Evolutionary conservation across 1,140 invertebrate species (phyloP).

Genomic region (Psix sp.): DNA sequence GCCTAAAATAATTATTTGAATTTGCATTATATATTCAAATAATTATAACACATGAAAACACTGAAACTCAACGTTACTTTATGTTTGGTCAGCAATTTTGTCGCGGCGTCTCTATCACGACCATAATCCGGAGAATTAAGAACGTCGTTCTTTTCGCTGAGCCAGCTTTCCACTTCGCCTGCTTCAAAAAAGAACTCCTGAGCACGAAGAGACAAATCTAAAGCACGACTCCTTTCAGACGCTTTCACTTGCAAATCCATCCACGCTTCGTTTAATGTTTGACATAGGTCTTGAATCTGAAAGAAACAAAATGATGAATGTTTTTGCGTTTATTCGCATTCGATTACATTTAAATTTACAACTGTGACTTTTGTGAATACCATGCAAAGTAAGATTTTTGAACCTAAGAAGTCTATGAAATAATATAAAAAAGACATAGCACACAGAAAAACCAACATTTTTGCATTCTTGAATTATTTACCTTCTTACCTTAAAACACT

Average conservation of each 20-base stretch:
- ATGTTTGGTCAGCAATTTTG: slow-evolving; percentile 93
- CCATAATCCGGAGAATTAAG: slow-evolving; percentile 90
- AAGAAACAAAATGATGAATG: slow-evolving; percentile 14
- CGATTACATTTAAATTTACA: background rate
- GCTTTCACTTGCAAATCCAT: slow-evolving; percentile 83
- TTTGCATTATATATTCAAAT: no score
- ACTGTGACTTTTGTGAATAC: background rate
- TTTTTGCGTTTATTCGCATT: no score
- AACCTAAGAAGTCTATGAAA: no score
- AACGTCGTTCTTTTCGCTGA: slow-evolving; percentile 90
- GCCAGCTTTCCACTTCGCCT: slow-evolving; percentile 94
- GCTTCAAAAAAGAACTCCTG: slow-evolving; percentile 95
- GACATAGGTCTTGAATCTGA: slow-evolving; percentile 82
- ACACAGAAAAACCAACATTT: slow-evolving; percentile 17
- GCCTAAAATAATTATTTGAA: slow-evolving; percentile 80
- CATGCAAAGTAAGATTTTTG: slow-evolving; percentile 24
- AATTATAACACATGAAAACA: background rate
- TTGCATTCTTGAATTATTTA: slow-evolving; percentile 59
- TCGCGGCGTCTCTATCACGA: slow-evolving; percentile 91
- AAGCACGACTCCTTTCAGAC: slow-evolving; percentile 83
- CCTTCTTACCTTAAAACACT: slow-evolving; percentile 68
- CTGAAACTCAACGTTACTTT: slow-evolving; percentile 80
- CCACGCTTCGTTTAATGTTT: slow-evolving; percentile 83
- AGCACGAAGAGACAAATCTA: slow-evolving; percentile 90
- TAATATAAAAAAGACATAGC: background rate